Evolutionary conservation across 2,113 vertebrate genomes (phyloP), one percentile per base, ranked within the genome.

Genomic region (Cebus imitator): DNA sequence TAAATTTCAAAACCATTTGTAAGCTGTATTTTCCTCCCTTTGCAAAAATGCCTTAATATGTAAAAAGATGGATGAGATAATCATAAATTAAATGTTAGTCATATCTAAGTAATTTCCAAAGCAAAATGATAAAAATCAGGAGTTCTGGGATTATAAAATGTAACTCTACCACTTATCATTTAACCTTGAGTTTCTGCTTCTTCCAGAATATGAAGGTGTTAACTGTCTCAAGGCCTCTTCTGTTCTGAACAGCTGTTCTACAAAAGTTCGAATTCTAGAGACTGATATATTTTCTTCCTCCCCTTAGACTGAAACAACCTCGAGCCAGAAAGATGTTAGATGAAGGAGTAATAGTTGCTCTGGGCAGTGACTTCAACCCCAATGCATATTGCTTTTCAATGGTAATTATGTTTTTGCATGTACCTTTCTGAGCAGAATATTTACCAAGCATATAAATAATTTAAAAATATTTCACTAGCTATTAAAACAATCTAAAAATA

Each of bases 321-420:
- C 99, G 97, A 66, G 99, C 99, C 90, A 99, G 99, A 97, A 99
- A 99, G 98, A 99, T 99, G 99, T 92, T 99, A 96, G 99, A 99
- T 5, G 99, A 99, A 55, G 99, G 99, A 4, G 99, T 99, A 9
- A 99, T 99, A 35, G 99, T 99, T 55, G 99, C 99, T 76, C 99
- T 99, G 80, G 99, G 99, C 84, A 99, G 99, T 82, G 99, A 99
- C 98, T 99, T 99, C 97, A 99, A 99, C 98, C 99, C 99, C 2
- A 99, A 99, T 75, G 99, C 99, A 0, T 99, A 99, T 98, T 99
- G 99, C 96, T 99, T 99, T 98, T 99, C 99, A 58, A 99, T 99
- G 99, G 99, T 99, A 99, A 99, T 84, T 79, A 16, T 61, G 48
- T 72, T 72, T 70, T 35, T n/a, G 93, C 37, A 61, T 88, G 12